These are phyloP conservation scores for Hirudinaria manillensis DNA, from an alignment of 2,888 invertebrate genomes.

Conservation along the genomic window DNA sequence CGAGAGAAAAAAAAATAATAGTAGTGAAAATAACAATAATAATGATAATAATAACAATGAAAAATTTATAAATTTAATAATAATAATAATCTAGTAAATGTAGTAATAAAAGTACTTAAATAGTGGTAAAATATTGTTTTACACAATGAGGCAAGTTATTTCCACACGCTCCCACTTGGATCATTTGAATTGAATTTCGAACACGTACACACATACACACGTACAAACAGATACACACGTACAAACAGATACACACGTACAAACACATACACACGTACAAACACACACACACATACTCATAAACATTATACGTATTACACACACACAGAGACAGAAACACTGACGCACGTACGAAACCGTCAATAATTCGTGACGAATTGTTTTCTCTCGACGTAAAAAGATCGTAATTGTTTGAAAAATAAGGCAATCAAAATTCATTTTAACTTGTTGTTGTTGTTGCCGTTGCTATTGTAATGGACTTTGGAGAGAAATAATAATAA, in stretches of 20 bases:
- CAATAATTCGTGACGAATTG: too few species aligned
- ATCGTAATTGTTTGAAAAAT: too few species aligned
- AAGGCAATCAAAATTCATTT: too few species aligned
- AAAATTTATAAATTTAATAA: background rate
- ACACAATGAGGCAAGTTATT: too few species aligned
- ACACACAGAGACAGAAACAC: background rate
- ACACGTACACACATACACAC: background rate
- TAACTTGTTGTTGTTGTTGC: background rate
- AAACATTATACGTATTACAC: too few species aligned
- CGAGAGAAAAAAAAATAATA: too few species aligned
- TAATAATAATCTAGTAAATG: too few species aligned
- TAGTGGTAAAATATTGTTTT: too few species aligned
- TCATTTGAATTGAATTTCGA: background rate
- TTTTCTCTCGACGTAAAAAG: too few species aligned
- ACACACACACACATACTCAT: background rate
- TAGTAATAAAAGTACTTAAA: too few species aligned
- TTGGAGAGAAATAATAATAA: too few species aligned
- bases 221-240: background rate
- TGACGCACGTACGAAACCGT: background rate
- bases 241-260: background rate
- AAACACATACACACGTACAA: background rate
- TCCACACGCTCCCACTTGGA: too few species aligned
- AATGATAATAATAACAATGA: background rate
- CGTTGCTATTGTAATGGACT: background rate
- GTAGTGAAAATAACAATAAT: background rate